Evolutionary conservation across 2,113 vertebrate genomes (phyloP).

Genomic region (Hypocryptadius cinnamomeus): DNA sequence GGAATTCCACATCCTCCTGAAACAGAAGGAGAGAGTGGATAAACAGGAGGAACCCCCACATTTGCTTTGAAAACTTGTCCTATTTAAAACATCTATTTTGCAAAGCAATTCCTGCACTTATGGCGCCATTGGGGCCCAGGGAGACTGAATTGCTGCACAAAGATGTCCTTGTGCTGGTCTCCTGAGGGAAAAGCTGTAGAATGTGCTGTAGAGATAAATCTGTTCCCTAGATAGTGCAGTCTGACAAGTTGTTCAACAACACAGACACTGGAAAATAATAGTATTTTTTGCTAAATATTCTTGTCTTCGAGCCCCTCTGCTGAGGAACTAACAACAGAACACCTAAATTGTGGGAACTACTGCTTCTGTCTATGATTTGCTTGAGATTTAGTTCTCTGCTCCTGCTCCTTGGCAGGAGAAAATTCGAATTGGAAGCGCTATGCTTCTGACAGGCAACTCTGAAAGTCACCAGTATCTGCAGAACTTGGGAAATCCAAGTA

Average conservation of each 20-base stretch:
- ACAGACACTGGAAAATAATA: background rate
- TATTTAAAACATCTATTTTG: background rate
- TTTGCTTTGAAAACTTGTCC: background rate
- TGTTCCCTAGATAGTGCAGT: background rate
- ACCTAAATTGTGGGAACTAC: background rate
- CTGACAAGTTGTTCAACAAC: background rate
- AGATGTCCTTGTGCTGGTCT: background rate
- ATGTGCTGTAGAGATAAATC: background rate
- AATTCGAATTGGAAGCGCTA: background rate
- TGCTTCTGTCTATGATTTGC: background rate
- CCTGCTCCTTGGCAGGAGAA: background rate
- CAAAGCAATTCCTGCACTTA: background rate
- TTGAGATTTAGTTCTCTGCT: background rate
- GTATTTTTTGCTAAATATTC: background rate
- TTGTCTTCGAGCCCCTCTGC: background rate
- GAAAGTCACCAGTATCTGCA: background rate
- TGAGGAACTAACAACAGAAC: background rate
- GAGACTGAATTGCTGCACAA: background rate
- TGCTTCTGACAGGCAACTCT: background rate
- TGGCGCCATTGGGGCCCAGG: background rate
- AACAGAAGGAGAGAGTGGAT: background rate
- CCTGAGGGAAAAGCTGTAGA: background rate
- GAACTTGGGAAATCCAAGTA: background rate
- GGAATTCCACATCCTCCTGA: background rate
- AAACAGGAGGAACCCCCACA: background rate